Percentiles rank a stretch among this genome's conserved stretches.
phyloP scores from a whole-genome alignment of 2,797 vertebrate species.

The Podarcis lilfordi region DNA sequence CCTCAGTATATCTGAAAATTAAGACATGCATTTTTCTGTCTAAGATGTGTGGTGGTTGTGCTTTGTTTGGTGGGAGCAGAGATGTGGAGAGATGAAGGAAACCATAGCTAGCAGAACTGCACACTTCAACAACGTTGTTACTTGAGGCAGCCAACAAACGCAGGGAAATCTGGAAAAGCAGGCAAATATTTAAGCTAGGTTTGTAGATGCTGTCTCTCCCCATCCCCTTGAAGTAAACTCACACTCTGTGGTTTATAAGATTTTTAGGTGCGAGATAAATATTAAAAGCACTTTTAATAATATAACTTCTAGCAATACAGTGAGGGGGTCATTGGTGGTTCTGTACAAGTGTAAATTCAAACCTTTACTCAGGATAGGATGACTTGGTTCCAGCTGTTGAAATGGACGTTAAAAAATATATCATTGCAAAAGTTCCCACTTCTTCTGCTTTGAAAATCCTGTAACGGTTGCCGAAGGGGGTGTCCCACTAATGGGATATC shows the following conservation, averaged over 20 bases:
- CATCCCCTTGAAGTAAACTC: too few species aligned
- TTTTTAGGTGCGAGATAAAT: not conserved
- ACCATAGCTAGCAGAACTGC: not conserved
- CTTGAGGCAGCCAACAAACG: not conserved
- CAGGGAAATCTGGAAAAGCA: not conserved
- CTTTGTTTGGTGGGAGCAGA: not conserved
- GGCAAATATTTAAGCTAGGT: not conserved
- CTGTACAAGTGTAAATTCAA: not conserved
- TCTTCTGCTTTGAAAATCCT: slow-evolving; percentile 55
- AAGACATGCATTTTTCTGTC: not conserved
- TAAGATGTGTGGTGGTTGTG: not conserved
- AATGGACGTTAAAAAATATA: slow-evolving; percentile 43
- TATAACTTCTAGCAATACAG: not conserved
- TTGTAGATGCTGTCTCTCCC: too few species aligned
- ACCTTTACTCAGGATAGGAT: slow-evolving; percentile 25
- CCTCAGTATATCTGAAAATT: not conserved
- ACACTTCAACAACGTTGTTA: not conserved
- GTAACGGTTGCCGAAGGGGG: slow-evolving; percentile 51
- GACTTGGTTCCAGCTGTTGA: slow-evolving; percentile 14
- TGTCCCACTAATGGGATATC: slow-evolving; percentile 37
- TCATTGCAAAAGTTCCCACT: slow-evolving; percentile 53
- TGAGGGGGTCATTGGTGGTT: not conserved
- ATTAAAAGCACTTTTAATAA: not conserved
- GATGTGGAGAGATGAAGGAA: not conserved
- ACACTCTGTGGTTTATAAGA: too few species aligned